phyloP scores from a whole-genome alignment of 2,888 invertebrate genomes.

The Caenorhabditis sp. region DNA sequence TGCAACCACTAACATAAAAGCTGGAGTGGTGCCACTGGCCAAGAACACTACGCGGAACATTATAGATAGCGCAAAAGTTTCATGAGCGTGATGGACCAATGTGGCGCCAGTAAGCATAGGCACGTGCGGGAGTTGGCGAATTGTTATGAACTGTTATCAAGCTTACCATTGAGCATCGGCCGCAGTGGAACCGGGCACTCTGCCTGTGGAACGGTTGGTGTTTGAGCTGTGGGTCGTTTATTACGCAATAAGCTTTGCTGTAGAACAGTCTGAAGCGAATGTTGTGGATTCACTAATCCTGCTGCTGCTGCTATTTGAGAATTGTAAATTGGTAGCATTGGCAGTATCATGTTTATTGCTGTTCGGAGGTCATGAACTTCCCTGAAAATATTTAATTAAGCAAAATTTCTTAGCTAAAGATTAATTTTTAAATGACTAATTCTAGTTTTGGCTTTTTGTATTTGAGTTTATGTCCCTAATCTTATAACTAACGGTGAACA shows the following conservation, averaged over 20 bases:
- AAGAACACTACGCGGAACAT: slow-evolving; percentile 48
- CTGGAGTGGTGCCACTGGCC: slow-evolving; percentile 49
- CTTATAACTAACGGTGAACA: slow-evolving; percentile 3
- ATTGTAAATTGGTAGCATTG: slow-evolving; percentile 54
- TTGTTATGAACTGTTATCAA: neutral
- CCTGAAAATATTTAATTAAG: slow-evolving; percentile 34
- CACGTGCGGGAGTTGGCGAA: neutral
- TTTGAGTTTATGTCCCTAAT: too few species aligned
- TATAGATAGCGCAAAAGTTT: slow-evolving; percentile 16
- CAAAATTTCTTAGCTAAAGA: neutral
- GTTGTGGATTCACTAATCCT: slow-evolving; percentile 10
- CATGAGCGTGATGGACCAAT: neutral
- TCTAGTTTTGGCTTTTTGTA: too few species aligned
- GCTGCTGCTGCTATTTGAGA: slow-evolving; percentile 14
- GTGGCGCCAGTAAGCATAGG: slow-evolving; percentile 34
- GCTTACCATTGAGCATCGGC: slow-evolving; percentile 68
- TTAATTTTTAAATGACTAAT: too few species aligned
- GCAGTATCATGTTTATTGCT: slow-evolving; percentile 56
- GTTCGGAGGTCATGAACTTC: slow-evolving; percentile 62
- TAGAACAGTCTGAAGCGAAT: slow-evolving; percentile 18
- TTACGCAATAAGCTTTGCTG: slow-evolving; percentile 45
- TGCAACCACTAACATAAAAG: slow-evolving; percentile 34
- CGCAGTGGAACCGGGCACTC: slow-evolving; percentile 73
- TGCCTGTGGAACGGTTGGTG: slow-evolving; percentile 60
- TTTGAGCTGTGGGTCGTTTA: slow-evolving; percentile 35